These are phyloP conservation scores for Phacellophora camtschatica DNA, from an alignment of 30 jellyfish, hydroid and myxozoan genomes.

Conservation along the genomic window DNA sequence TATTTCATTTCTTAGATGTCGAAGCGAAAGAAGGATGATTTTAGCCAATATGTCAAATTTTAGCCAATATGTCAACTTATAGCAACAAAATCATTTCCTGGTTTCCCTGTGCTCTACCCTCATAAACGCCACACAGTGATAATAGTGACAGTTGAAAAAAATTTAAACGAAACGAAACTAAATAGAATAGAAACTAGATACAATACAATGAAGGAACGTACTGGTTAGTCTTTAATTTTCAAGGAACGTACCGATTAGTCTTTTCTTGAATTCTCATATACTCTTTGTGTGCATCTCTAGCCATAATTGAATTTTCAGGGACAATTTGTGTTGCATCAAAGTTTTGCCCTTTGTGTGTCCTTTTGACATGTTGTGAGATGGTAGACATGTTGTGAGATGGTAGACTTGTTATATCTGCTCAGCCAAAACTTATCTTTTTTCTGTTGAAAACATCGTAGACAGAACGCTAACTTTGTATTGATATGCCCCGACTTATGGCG, in stretches of 20 bases:
- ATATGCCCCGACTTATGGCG: conserved; percentile 7
- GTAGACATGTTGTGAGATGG: conserved; percentile 1
- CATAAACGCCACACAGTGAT: no score
- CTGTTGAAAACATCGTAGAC: neutral
- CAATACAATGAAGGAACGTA: no score
- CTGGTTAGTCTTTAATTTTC: no score
- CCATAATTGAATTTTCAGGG: neutral
- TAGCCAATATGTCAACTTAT: no score
- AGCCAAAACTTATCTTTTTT: conserved; percentile 8
- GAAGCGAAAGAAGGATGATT: no score
- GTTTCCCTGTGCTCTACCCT: no score
- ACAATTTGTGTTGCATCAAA: neutral
- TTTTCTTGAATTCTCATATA: conserved; percentile 6
- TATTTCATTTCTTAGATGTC: no score
- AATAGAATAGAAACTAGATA: no score
- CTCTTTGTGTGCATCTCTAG: neutral
- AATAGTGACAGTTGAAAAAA: no score
- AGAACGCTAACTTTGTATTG: conserved; percentile 5
- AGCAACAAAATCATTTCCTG: no score
- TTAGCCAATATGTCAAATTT: no score
- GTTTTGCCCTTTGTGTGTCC: conserved; percentile 2
- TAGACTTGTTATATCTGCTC: conserved; percentile 9
- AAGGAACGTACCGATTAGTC: neutral
- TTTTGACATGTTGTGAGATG: neutral
- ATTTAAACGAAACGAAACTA: no score